Percentiles rank a stretch among this genome's conserved stretches.
Evolutionary conservation across 1,140 invertebrate genomes (phyloP).

Genomic region (Drosophila kepulauana): DNA sequence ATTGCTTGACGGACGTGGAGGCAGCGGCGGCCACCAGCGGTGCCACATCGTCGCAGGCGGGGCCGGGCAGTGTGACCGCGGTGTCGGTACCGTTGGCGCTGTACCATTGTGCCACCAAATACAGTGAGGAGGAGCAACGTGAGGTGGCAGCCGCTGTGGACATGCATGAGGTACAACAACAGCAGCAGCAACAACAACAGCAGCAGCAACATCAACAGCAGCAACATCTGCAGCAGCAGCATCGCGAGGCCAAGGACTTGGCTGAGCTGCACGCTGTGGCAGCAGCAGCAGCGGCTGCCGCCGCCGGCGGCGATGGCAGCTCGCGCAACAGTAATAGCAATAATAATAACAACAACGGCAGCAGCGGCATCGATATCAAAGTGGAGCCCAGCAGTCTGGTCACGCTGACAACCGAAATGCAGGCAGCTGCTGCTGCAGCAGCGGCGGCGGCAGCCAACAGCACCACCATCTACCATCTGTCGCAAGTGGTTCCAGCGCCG

Average conservation of each 20-base stretch:
- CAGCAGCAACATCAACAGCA: conserved; percentile 46
- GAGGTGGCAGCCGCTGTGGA: conserved; percentile 52
- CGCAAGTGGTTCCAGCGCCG: conserved; percentile 62
- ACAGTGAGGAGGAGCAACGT: conserved; percentile 67
- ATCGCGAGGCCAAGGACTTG: conserved; percentile 65
- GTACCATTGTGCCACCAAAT: conserved; percentile 70
- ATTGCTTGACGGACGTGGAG: conserved; percentile 72
- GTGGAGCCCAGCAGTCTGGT: conserved; percentile 59
- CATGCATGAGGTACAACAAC: conserved; percentile 58
- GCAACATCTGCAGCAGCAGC: conserved; percentile 51
- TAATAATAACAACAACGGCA: conserved; percentile 24
- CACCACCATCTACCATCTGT: conserved; percentile 69
- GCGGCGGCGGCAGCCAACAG: conserved; percentile 39
- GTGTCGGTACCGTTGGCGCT: conserved; percentile 63
- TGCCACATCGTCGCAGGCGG: conserved; percentile 25
- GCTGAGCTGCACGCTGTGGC: conserved; percentile 68
- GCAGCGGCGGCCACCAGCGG: conserved; percentile 48
- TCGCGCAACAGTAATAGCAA: conserved; percentile 41
- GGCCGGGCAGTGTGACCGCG: conserved; percentile 48
- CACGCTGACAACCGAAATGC: conserved; percentile 63
- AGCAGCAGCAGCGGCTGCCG: conserved; percentile 48
- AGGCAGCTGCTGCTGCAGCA: conserved; percentile 58
- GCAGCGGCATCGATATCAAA: conserved; percentile 67
- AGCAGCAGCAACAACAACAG: conserved; percentile 41
- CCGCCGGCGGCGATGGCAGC: conserved; percentile 42